phyloP scores from a whole-genome alignment of 1,140 invertebrate species.

The silkworm (Bombyx mori) region ASM3026992v2 NC_085121.1:9580001-9580500 shows the following conservation, averaged over 20 bases:
- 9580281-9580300: no score
- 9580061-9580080: slow-evolving; percentile 69
- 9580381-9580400: no score
- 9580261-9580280: neutral
- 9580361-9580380: no score
- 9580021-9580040: slow-evolving; percentile 70
- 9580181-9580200: slow-evolving; percentile 31
- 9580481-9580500: no score
- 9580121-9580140: slow-evolving; percentile 47
- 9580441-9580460: no score
- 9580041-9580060: slow-evolving; percentile 77
- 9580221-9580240: slow-evolving; percentile 29
- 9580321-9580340: no score
- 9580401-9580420: no score
- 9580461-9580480: no score
- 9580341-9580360: no score
- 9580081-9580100: slow-evolving; percentile 81
- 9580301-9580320: no score
- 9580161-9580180: slow-evolving; percentile 9
- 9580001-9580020: slow-evolving; percentile 81
- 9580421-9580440: no score
- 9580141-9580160: slow-evolving; percentile 2
- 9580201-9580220: slow-evolving; percentile 24
- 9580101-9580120: slow-evolving; percentile 82
- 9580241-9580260: neutral